A percentile compares a stretch with the other conserved stretches of the same genome.
Evolutionary conservation across 2,113 vertebrate species (phyloP).

Genomic region (Pantherophis guttatus): DNA sequence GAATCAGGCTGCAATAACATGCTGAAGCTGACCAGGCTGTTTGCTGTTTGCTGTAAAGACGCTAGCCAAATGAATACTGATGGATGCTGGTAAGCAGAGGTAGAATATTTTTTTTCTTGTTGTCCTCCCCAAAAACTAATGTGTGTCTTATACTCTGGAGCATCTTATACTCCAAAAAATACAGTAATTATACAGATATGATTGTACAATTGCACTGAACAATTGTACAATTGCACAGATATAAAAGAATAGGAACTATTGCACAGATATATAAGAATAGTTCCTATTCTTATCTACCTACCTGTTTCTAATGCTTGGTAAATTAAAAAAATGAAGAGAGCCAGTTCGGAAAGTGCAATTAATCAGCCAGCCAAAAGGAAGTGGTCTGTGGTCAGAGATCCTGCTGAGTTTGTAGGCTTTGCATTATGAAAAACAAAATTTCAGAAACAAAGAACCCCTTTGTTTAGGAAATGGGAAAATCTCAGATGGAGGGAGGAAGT

Average conservation of each 20-base stretch:
- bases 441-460: background rate
- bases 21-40: too few species aligned
- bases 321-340: background rate
- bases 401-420: background rate
- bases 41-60: too few species aligned
- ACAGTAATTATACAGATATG: background rate
- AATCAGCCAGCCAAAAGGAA: background rate
- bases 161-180: too few species aligned
- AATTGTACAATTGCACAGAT: background rate
- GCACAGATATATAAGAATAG: background rate
- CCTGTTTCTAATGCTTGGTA: background rate
- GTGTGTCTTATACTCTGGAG: too few species aligned
- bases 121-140: too few species aligned
- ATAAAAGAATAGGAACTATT: background rate
- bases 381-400: background rate
- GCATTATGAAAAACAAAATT: background rate
- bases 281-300: background rate
- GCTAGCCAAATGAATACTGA: too few species aligned
- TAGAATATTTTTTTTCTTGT: too few species aligned
- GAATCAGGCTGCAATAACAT: too few species aligned
- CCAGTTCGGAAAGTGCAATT: background rate
- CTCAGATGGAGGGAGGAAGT: background rate
- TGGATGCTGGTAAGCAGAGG: too few species aligned
- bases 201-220: background rate
- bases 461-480: background rate